Conservation (phyloP, 2,888 invertebrate genomes). For the Drosophila demipolita region DNA sequence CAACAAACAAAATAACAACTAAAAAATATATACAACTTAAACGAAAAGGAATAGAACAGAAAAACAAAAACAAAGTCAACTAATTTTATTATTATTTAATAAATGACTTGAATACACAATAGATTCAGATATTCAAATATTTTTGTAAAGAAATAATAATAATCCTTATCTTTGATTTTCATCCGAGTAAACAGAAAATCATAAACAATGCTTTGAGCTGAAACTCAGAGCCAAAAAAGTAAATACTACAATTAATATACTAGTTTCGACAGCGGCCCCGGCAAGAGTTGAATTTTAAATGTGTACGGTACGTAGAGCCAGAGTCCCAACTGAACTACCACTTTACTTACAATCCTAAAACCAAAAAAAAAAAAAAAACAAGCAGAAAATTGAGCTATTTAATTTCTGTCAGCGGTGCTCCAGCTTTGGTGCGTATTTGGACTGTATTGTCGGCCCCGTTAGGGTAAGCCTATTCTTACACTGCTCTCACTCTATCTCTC, state of each 20-base stretch:
- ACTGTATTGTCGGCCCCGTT: conserved; percentile 57
- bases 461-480: conserved; percentile 68
- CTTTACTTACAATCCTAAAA: conserved; percentile 28
- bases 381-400: conserved; percentile 25
- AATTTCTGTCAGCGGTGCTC: conserved; percentile 46
- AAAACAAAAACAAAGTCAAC: conserved; percentile 28
- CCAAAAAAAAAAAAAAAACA: conserved; percentile 1
- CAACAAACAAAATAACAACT: conserved; percentile 19
- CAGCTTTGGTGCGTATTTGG: conserved; percentile 34
- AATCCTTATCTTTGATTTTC: conserved; percentile 56
- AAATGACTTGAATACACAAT: conserved; percentile 47
- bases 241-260: conserved; percentile 42
- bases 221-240: conserved; percentile 44
- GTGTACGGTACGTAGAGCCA: conserved; percentile 55
- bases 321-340: conserved; percentile 38
- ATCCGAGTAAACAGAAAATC: conserved; percentile 46
- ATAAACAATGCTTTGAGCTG: conserved; percentile 42
- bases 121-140: conserved; percentile 41
- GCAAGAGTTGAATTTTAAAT: conserved; percentile 46
- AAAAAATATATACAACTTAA: conserved; percentile 4
- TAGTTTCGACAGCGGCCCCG: conserved; percentile 38
- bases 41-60: conserved; percentile 26
- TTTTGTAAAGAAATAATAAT: conserved; percentile 57
- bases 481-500: conserved; percentile 37
- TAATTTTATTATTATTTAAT: conserved; percentile 58